Conservation (phyloP, 2,113 vertebrate genomes). For the Hemichromis elongatus region DNA sequence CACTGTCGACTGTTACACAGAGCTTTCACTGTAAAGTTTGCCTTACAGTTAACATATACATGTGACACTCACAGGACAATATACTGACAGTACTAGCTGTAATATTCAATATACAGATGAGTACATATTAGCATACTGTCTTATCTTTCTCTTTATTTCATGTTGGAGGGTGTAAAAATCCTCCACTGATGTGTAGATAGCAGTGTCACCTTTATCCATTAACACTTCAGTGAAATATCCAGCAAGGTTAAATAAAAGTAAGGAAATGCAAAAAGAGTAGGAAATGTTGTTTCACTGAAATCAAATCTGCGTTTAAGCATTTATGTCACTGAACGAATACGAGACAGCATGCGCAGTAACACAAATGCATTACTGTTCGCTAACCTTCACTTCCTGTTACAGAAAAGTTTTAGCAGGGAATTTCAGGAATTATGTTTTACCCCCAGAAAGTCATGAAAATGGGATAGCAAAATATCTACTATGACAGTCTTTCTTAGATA, state of each 20-base stretch:
- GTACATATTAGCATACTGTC: rapidly evolving
- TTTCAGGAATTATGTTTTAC: neutral
- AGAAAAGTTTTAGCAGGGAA: neutral
- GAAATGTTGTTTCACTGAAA: neutral
- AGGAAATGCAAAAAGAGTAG: neutral
- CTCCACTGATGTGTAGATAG: neutral
- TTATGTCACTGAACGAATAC: neutral
- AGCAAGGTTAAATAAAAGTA: neutral
- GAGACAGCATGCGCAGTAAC: rapidly evolving
- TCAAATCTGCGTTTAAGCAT: neutral
- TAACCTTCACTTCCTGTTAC: neutral
- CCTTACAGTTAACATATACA: neutral
- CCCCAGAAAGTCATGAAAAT: neutral
- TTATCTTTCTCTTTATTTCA: neutral
- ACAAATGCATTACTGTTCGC: neutral
- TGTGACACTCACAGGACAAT: neutral
- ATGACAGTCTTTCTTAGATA: too few relatives aligned
- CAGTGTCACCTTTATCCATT: neutral
- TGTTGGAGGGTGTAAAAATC: neutral
- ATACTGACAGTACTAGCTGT: neutral
- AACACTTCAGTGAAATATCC: neutral
- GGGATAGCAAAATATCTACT: too few relatives aligned
- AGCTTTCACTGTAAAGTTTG: neutral
- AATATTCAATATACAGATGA: too few relatives aligned
- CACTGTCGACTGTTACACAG: neutral